phyloP scores from a whole-genome alignment of 2,888 invertebrate species.

The Gortyna flavago region DNA sequence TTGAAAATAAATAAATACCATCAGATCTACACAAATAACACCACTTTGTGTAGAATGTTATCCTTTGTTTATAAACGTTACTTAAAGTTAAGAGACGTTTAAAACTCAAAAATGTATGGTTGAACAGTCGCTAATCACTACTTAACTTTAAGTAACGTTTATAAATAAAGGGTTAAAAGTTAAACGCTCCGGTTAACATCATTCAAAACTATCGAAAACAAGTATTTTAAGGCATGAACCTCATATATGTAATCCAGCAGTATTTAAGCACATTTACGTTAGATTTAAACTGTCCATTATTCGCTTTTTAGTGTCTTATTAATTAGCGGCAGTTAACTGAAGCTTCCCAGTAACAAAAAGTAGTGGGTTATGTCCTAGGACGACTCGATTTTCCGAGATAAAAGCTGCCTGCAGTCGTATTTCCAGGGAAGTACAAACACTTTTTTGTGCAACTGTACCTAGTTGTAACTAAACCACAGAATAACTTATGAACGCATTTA shows the following conservation, averaged over 20 bases:
- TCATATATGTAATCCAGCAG: slow-evolving; percentile 23
- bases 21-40: neutral
- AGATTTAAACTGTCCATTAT: slow-evolving; percentile 56
- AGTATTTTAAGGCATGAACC: neutral
- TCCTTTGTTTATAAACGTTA: neutral
- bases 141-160: neutral
- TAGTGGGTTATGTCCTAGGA: slow-evolving; percentile 20
- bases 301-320: slow-evolving; percentile 51
- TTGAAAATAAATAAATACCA: neutral
- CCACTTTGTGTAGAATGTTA: neutral
- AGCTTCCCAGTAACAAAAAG: slow-evolving; percentile 47
- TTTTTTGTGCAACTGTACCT: slow-evolving; percentile 6
- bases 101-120: neutral
- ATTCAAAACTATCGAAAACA: slow-evolving; percentile 26
- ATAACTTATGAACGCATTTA: no score
- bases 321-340: slow-evolving; percentile 54
- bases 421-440: slow-evolving; percentile 12
- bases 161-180: neutral
- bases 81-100: no score
- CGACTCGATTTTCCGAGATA: slow-evolving; percentile 35
- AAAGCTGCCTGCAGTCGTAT: slow-evolving; percentile 17
- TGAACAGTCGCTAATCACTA: neutral
- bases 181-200: neutral
- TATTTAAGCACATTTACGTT: slow-evolving; percentile 39
- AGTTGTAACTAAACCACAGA: neutral